A percentile compares a stretch with the other conserved stretches of the same genome.
Conservation (phyloP, 2,888 invertebrate species). For the Harpalus rufipes region DNA sequence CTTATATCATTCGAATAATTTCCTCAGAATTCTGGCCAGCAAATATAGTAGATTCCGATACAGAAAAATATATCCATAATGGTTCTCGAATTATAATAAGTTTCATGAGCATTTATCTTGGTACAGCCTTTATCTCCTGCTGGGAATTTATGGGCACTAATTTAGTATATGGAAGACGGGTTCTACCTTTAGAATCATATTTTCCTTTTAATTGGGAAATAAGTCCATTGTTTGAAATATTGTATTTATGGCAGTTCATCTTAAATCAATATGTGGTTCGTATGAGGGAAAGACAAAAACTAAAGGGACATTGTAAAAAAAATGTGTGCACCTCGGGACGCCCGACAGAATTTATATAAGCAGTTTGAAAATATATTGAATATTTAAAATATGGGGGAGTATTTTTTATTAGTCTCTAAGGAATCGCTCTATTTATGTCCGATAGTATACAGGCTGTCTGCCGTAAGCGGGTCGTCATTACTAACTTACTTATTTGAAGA, state of each 20-base stretch:
- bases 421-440: too few species aligned
- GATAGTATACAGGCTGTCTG: too few species aligned
- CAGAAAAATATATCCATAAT: constrained; percentile 29
- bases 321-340: too few species aligned
- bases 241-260: constrained; percentile 61
- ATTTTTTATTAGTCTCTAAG: too few species aligned
- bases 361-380: too few species aligned
- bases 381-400: too few species aligned
- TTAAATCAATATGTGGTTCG: not conserved
- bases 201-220: constrained; percentile 47
- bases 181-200: constrained; percentile 47
- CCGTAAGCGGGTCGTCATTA: too few species aligned
- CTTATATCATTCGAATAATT: constrained; percentile 21
- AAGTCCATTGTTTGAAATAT: constrained; percentile 45
- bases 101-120: constrained; percentile 30
- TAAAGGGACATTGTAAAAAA: too few species aligned
- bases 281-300: not conserved
- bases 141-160: constrained; percentile 58
- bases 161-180: constrained; percentile 46
- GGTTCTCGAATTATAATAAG: constrained; percentile 36
- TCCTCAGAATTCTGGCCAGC: constrained; percentile 56
- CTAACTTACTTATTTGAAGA: too few species aligned
- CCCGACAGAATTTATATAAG: too few species aligned
- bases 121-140: constrained; percentile 41
- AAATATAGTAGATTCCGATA: constrained; percentile 30